Conservation (phyloP, 2,888 invertebrate species). For the Tetragnatha montana region DNA sequence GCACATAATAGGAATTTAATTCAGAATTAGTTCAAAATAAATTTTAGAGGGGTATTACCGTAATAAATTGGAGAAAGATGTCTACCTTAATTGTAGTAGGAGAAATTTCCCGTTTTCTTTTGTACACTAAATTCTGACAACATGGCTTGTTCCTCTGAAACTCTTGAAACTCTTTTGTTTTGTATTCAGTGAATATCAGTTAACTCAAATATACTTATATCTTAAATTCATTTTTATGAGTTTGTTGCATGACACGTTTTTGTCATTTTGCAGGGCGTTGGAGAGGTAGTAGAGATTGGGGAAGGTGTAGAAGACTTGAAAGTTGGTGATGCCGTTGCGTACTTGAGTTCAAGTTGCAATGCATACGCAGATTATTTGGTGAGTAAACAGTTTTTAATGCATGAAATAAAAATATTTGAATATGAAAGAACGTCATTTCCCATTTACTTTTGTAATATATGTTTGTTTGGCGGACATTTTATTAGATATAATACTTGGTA, state of each 20-base stretch:
- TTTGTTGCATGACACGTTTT: background rate
- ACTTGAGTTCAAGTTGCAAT: constrained; percentile 17
- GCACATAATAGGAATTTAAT: too few species aligned
- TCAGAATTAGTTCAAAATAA: too few species aligned
- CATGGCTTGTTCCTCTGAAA: background rate
- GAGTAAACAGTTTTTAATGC: background rate
- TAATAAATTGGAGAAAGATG: too few species aligned
- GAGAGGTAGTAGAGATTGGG: constrained; percentile 74
- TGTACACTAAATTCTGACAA: background rate
- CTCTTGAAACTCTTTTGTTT: background rate
- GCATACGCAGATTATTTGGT: constrained; percentile 61
- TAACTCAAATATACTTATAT: background rate
- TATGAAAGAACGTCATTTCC: too few species aligned
- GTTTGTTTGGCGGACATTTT: too few species aligned
- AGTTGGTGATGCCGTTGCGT: constrained; percentile 72
- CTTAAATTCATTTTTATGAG: background rate
- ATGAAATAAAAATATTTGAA: too few species aligned
- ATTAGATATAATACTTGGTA: too few species aligned
- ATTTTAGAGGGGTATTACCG: too few species aligned
- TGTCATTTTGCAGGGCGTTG: constrained; percentile 72
- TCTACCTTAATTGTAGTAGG: too few species aligned
- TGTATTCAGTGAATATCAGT: background rate
- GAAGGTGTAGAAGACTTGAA: constrained; percentile 71
- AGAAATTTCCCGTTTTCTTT: too few species aligned
- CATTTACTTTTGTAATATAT: too few species aligned